Percentiles rank a stretch among this genome's conserved stretches.
phyloP scores from a whole-genome alignment of 2,797 vertebrate genomes.

The Micrastur ruficollis region DNA sequence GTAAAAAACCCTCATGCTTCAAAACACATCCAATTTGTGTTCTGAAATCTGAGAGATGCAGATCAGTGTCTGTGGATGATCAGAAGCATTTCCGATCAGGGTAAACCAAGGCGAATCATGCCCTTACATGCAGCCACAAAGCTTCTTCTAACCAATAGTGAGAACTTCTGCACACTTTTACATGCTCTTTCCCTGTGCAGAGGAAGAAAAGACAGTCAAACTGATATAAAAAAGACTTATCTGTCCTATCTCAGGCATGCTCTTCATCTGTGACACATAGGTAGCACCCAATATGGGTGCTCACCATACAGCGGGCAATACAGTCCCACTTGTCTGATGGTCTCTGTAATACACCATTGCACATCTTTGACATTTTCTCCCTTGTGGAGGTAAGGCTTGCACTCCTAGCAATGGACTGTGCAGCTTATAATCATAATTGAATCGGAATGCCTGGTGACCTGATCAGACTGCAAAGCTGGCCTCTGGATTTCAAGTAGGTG shows the following conservation, averaged over 20 bases:
- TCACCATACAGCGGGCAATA: background rate
- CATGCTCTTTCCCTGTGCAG: background rate
- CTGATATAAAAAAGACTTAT: background rate
- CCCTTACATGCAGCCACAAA: background rate
- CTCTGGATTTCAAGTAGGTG: background rate
- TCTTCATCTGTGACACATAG: accelerated
- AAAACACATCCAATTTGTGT: background rate
- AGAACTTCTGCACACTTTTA: background rate
- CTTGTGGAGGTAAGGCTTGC: background rate
- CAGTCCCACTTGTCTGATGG: background rate
- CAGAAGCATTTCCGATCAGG: background rate
- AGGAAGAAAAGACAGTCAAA: background rate
- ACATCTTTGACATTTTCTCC: background rate
- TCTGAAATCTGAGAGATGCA: background rate
- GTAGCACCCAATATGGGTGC: accelerated
- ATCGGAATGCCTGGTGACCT: background rate
- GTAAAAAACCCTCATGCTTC: accelerated
- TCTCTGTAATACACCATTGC: background rate
- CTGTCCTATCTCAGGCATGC: background rate
- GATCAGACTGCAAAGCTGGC: background rate
- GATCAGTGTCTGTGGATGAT: background rate
- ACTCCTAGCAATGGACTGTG: background rate
- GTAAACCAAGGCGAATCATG: background rate
- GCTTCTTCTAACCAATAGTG: background rate
- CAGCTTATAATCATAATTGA: background rate